Conservation (phyloP, 2,888 invertebrate genomes). For the Girardia tigrina region DNA sequence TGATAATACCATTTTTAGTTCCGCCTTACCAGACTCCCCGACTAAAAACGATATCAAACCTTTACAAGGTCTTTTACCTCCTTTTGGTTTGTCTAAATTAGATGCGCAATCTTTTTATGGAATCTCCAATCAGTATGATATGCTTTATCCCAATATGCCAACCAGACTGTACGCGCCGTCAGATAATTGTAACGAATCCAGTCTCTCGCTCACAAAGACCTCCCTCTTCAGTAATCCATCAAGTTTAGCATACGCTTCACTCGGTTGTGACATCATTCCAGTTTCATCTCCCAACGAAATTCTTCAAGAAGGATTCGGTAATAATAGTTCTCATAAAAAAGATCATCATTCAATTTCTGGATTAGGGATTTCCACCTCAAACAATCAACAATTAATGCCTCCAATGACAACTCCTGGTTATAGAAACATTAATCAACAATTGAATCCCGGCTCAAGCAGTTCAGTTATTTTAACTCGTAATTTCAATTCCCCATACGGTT, state of each 20-base stretch:
- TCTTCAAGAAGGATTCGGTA: neutral
- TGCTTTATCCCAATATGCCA: neutral
- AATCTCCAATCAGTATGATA: neutral
- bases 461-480: constrained; percentile 12
- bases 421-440: constrained; percentile 9
- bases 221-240: neutral
- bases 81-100: neutral
- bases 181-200: constrained; percentile 6
- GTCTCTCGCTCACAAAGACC: constrained; percentile 7
- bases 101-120: constrained; percentile 2
- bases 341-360: constrained; percentile 6
- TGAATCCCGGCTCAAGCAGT: constrained; percentile 17
- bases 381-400: constrained; percentile 23
- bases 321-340: neutral
- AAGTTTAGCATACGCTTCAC: neutral
- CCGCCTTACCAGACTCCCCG: neutral
- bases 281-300: neutral
- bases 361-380: neutral
- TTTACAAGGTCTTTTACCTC: neutral
- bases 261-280: neutral
- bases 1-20: neutral
- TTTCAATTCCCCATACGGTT: neutral
- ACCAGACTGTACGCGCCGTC: constrained; percentile 18
- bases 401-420: constrained; percentile 1
- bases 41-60: neutral